These are phyloP conservation scores for Hormaphis cornu DNA, from an alignment of 1,140 invertebrate genomes.

Conservation along the genomic window DNA sequence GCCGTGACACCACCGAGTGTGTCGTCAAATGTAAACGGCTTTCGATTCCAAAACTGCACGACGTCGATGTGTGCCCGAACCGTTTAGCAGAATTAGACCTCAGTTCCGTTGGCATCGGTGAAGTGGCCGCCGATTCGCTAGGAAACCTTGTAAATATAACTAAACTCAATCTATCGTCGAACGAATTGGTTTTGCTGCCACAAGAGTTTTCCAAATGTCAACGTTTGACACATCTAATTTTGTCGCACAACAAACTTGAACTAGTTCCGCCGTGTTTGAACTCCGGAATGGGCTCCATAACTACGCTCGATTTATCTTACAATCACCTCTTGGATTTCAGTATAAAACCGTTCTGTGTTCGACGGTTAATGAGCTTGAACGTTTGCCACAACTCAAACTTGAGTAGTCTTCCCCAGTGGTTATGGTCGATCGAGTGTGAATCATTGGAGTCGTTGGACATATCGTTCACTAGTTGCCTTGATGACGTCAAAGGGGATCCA, in stretches of 20 bases:
- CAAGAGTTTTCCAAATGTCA: neutral
- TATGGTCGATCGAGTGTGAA: slow-evolving; percentile 10
- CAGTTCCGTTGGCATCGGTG: neutral
- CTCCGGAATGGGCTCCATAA: neutral
- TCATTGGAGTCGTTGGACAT: slow-evolving; percentile 5
- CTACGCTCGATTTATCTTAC: slow-evolving; percentile 6
- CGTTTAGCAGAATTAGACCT: neutral
- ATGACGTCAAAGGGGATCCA: neutral
- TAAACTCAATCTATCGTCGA: slow-evolving; percentile 2
- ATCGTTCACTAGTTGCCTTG: slow-evolving; percentile 9
- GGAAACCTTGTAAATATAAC: neutral
- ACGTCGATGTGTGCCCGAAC: neutral
- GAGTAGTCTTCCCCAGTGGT: neutral
- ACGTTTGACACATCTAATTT: neutral
- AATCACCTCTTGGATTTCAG: neutral
- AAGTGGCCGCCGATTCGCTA: neutral
- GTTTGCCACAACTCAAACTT: slow-evolving; percentile 2
- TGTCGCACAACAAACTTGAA: neutral
- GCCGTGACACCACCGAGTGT: neutral
- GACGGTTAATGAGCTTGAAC: neutral
- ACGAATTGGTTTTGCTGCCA: neutral
- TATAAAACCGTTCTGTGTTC: neutral
- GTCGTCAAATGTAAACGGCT: neutral
- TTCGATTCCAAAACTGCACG: neutral
- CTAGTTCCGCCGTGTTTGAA: neutral